These are phyloP conservation scores for Alligator mississippiensis DNA, from an alignment of 2,113 vertebrate genomes.

Conservation along the genomic window DNA sequence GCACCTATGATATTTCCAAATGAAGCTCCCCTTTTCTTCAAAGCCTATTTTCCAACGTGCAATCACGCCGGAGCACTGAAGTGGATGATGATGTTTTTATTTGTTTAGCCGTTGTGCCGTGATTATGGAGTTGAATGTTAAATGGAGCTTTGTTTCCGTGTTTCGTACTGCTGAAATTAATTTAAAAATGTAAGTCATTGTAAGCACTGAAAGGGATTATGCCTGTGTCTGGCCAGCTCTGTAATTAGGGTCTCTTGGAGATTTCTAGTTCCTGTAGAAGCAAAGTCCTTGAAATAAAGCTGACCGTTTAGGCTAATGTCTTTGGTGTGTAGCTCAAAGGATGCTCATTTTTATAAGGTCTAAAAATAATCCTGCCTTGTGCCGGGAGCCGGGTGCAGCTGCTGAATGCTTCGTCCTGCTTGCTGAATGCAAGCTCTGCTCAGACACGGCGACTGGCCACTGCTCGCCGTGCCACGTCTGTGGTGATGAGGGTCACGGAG, in stretches of 20 bases:
- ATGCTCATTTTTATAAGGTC: background rate
- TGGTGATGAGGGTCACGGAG: background rate
- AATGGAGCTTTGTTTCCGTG: slow-evolving; percentile 26
- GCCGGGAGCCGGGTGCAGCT: background rate
- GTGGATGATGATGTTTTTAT: background rate
- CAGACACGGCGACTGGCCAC: background rate
- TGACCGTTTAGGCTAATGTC: background rate
- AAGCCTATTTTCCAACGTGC: background rate
- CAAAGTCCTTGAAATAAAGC: slow-evolving; percentile 35
- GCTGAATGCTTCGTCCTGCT: background rate
- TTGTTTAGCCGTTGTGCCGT: background rate
- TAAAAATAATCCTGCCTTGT: background rate
- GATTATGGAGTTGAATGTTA: background rate
- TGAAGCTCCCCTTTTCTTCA: background rate
- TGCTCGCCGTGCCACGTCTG: background rate
- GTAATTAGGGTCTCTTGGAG: slow-evolving; percentile 52
- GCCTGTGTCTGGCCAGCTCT: slow-evolving; percentile 36
- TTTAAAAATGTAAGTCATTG: slow-evolving; percentile 21
- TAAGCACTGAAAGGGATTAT: slow-evolving; percentile 44
- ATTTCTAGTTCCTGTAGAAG: slow-evolving; percentile 42
- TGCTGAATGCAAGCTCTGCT: background rate
- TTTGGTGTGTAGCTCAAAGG: background rate
- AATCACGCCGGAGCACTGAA: background rate
- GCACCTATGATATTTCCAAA: background rate
- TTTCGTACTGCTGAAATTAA: slow-evolving; percentile 15